Evolutionary conservation across 2,888 invertebrate species (phyloP).

Genomic region (Rhamnusium bicolor): DNA sequence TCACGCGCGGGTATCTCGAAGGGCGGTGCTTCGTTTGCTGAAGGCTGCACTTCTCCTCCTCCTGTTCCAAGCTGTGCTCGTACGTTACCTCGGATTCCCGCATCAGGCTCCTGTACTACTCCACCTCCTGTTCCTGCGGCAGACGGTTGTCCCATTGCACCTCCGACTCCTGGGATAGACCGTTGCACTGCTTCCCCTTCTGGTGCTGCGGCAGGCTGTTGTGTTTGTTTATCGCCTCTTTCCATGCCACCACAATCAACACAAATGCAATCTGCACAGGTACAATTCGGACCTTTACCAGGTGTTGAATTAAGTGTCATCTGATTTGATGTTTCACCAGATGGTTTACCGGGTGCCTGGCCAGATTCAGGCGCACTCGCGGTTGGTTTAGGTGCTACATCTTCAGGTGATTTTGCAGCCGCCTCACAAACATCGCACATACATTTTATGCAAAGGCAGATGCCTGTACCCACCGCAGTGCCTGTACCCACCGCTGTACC

Average conservation of each 20-base stretch:
- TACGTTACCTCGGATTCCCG: no score
- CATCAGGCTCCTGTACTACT: not conserved
- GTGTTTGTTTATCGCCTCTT: not conserved
- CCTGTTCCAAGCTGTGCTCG: not conserved
- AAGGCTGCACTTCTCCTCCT: not conserved
- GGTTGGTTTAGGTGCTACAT: no score
- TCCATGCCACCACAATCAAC: constrained; percentile 27
- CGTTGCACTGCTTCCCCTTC: no score
- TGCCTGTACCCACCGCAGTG: no score
- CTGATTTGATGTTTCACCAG: no score
- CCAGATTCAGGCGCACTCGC: no score
- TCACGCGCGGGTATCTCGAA: constrained; percentile 42
- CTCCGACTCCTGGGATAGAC: not conserved
- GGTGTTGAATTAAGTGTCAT: not conserved
- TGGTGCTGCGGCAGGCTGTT: not conserved
- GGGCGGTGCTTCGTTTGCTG: constrained; percentile 36
- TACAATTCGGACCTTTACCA: constrained; percentile 18
- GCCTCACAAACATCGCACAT: no score
- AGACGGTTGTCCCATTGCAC: not conserved
- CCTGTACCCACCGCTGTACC: no score
- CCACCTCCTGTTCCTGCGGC: not conserved
- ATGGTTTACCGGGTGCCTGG: no score
- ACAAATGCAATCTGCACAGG: constrained; percentile 40
- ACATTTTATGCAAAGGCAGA: no score
- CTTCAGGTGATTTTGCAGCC: not conserved